Conservation (phyloP, 2,888 invertebrate species). For the Papilio protenor region DNA sequence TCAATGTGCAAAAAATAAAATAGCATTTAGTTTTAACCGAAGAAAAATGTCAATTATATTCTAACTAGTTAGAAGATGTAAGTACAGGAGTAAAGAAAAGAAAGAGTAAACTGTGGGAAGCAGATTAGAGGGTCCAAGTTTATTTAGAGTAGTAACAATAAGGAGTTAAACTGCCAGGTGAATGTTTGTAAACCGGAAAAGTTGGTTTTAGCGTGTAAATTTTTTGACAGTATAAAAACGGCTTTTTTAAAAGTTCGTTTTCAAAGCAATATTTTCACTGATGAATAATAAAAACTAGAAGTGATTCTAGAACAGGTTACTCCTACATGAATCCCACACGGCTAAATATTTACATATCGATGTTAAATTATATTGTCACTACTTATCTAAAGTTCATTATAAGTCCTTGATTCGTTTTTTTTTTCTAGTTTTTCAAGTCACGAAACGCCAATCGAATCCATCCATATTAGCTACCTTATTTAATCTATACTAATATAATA, state of each 20-base stretch:
- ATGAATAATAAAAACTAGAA: constrained; percentile 37
- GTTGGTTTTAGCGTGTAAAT: background rate
- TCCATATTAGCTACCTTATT: background rate
- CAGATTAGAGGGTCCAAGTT: background rate
- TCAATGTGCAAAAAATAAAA: background rate
- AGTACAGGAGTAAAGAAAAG: background rate
- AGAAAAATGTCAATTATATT: too few relatives aligned
- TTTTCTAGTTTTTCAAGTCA: background rate
- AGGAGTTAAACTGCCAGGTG: background rate
- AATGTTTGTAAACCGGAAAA: constrained; percentile 6
- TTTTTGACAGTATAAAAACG: background rate
- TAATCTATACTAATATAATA: too few relatives aligned
- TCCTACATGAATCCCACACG: constrained; percentile 46
- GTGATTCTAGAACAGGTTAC: constrained; percentile 42
- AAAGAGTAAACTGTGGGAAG: background rate
- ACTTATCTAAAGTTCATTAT: constrained; percentile 6
- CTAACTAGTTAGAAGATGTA: too few relatives aligned
- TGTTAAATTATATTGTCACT: constrained; percentile 36
- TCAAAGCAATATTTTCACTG: constrained; percentile 7
- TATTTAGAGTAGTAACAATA: background rate
- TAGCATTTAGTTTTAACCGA: too few relatives aligned
- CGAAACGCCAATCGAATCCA: background rate
- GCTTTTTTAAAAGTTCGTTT: background rate
- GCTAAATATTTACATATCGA: constrained; percentile 48
- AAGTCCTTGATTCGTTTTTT: constrained; percentile 9